phyloP scores from a whole-genome alignment of 2,113 vertebrate genomes.

The Spermophilus dauricus region DNA sequence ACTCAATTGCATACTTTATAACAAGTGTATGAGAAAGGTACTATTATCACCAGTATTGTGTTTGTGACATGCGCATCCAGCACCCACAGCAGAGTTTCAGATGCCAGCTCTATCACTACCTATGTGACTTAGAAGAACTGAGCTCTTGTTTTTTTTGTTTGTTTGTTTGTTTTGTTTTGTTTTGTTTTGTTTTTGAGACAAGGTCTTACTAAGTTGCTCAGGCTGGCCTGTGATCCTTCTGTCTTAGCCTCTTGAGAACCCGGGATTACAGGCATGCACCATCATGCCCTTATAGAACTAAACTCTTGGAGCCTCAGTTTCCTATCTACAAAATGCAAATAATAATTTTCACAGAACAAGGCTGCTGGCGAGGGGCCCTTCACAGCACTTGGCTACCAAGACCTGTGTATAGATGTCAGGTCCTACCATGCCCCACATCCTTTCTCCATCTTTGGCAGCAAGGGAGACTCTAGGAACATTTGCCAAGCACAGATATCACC shows the following conservation, averaged over 20 bases:
- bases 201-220: background rate
- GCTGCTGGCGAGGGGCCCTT: background rate
- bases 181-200: background rate
- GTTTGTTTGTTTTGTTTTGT: no score
- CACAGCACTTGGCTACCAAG: background rate
- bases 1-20: background rate
- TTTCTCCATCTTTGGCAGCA: constrained; percentile 10
- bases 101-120: background rate
- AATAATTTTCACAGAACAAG: background rate
- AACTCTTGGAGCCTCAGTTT: background rate
- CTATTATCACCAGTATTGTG: background rate
- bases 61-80: background rate
- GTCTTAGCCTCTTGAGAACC: background rate
- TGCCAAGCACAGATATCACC: background rate
- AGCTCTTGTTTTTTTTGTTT: background rate
- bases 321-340: background rate
- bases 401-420: background rate
- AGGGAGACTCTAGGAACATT: background rate
- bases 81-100: background rate
- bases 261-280: background rate
- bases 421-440: background rate
- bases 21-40: background rate
- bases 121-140: background rate
- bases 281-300: background rate
- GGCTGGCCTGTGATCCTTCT: background rate